Base-by-base conservation (phyloP, 2,888 invertebrate genomes). In the Troilus luridus region DNA sequence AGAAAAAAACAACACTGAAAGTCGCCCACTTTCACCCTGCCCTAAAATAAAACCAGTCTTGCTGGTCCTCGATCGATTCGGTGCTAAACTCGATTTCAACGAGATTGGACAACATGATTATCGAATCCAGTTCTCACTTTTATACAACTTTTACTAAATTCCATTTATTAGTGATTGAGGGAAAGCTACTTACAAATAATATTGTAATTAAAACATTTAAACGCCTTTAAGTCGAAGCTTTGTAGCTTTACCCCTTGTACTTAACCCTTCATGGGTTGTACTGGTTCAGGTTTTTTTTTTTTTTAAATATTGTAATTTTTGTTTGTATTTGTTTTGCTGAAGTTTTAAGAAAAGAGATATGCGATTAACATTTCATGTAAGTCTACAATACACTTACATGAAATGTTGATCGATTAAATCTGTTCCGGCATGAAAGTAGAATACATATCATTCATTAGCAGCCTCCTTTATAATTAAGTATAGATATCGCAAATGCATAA, bases 11-110 rank as follows among this genome's bases (percentile, higher is more conserved):
- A 85, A 85, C 5, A 85, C 85, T n/a, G 85, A 85, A 85, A 85
- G 85, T 85, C 85, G 85, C 85, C 85, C 85, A 85, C 85, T 85
- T 85, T 85, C 85, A 56, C 85, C 12, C 11, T 54, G 85, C 85
- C 85, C 85, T 56, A 85, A 81, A 85, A 85, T 24, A 85, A 85
- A 85, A 85, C 85, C 85, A 56, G 85, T 85, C 85, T 85, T n/a
- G 81, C 85, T n/a, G 5, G 54, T 6, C 56, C 19, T 1, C 17
- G n/a, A 85, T 85, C 72, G 72, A 41, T 2, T 17, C 72, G 41
- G 5, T 77, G 72, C 72, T 77, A 77, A 77, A 77, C 72, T 77
- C 72, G 72, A 77, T 77, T 77, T 77, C 41, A 27, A 77, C 72
- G 41, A 7, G 72, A 77, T 77, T 27, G 72, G 27, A 77, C 72